These are phyloP conservation scores for Periophthalmus magnuspinnatus DNA, from an alignment of 2,797 vertebrate genomes.

Conservation along the genomic window DNA sequence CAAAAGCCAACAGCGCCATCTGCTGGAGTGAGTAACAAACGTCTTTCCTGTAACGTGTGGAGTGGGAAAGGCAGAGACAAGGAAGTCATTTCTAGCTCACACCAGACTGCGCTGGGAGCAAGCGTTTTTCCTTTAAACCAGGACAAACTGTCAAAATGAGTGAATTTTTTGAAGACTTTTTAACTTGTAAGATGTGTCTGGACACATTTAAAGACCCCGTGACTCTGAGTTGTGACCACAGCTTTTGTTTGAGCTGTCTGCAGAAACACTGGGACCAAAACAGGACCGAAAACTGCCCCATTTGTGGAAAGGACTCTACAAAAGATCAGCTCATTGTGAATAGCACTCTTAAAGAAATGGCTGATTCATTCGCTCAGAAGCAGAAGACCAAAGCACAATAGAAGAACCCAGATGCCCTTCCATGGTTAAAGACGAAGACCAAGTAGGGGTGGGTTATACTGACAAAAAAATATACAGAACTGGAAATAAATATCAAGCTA, in stretches of 20 bases:
- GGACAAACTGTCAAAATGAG: background rate
- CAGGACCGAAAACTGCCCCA: background rate
- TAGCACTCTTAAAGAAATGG: background rate
- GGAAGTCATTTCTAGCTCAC: background rate
- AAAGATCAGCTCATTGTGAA: background rate
- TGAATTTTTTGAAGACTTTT: background rate
- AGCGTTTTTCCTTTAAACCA: background rate
- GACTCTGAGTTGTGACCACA: conserved; percentile 7
- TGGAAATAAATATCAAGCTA: too few relatives aligned
- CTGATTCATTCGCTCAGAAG: background rate
- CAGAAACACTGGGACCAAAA: conserved; percentile 5
- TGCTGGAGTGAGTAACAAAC: background rate
- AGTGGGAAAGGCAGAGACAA: background rate
- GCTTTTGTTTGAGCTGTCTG: background rate
- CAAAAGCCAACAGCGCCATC: background rate
- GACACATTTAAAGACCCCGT: background rate
- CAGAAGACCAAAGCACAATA: background rate
- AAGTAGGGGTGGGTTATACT: background rate
- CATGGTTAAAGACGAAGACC: background rate
- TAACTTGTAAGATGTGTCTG: conserved; percentile 5
- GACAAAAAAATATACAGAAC: background rate
- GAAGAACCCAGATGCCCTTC: background rate
- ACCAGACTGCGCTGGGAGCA: background rate
- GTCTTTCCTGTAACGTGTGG: background rate
- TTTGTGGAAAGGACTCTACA: background rate